Conservation (phyloP, 2,797 vertebrate genomes). For the Gymnodraco acuticeps region DNA sequence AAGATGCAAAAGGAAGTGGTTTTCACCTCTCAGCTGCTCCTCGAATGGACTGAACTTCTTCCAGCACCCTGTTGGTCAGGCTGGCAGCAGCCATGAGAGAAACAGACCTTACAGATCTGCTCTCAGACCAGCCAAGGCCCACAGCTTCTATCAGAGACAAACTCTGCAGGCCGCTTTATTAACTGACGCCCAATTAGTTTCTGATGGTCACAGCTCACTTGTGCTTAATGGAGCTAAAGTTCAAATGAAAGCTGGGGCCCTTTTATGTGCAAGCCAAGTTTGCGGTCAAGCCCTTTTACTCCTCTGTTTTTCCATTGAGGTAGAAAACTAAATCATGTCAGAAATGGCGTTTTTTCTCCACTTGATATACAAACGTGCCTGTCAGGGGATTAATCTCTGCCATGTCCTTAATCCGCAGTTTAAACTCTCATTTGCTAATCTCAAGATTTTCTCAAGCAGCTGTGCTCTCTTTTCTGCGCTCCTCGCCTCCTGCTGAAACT, state of each 20-base stretch:
- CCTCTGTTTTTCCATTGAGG: conserved; percentile 20
- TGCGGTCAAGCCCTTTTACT: conserved; percentile 48
- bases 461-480: conserved; percentile 53
- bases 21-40: conserved; percentile 47
- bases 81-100: conserved; percentile 55
- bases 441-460: conserved; percentile 68
- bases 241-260: conserved; percentile 55
- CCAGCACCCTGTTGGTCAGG: conserved; percentile 60
- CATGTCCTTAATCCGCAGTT: conserved; percentile 70
- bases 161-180: conserved; percentile 66
- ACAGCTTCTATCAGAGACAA: conserved; percentile 53
- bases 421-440: conserved; percentile 71
- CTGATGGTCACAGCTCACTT: conserved; percentile 72
- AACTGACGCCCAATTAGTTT: conserved; percentile 79
- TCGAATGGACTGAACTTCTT: conserved; percentile 61
- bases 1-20: conserved; percentile 54
- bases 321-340: conserved; percentile 47
- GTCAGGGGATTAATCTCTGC: conserved; percentile 62
- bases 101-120: conserved; percentile 51
- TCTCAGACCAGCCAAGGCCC: conserved; percentile 57
- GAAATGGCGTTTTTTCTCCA: conserved; percentile 24
- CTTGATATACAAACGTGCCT: conserved; percentile 40
- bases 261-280: conserved; percentile 69
- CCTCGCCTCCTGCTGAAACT: conserved; percentile 51
- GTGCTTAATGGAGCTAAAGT: conserved; percentile 68